phyloP scores from a whole-genome alignment of 2,113 vertebrate species.

The Eublepharis macularius region DNA sequence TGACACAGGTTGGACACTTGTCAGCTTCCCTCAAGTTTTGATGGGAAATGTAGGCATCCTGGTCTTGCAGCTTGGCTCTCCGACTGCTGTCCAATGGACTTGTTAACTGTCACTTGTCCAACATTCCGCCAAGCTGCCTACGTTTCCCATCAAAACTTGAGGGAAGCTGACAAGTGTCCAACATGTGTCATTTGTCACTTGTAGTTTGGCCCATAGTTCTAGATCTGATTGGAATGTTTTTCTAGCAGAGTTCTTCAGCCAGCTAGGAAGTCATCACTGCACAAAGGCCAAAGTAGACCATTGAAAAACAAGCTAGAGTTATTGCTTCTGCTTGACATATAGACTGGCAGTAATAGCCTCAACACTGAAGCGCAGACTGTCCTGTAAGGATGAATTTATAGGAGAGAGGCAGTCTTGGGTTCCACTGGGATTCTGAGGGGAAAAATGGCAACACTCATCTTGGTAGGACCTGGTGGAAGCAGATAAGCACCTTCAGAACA shows the following conservation, averaged over 20 bases:
- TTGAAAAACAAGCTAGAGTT: background rate
- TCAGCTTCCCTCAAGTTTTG: too few species aligned
- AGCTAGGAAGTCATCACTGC: background rate
- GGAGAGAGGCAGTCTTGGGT: background rate
- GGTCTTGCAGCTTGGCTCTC: too few species aligned
- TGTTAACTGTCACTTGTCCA: too few species aligned
- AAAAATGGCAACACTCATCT: constrained; percentile 21
- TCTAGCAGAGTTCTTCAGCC: fast-evolving
- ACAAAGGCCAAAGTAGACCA: background rate
- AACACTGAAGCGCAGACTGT: background rate
- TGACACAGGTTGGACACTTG: too few species aligned
- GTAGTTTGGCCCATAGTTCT: too few species aligned
- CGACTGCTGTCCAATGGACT: too few species aligned
- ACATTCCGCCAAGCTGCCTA: too few species aligned
- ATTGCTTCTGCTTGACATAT: background rate
- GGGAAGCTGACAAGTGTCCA: too few species aligned
- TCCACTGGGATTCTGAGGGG: background rate
- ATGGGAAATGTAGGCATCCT: too few species aligned
- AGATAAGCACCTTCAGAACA: constrained; percentile 30
- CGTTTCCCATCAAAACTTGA: too few species aligned
- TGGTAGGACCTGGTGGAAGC: constrained; percentile 3
- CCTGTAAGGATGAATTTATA: background rate
- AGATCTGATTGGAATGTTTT: fast-evolving
- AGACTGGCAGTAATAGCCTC: background rate
- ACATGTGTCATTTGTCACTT: too few species aligned